phyloP scores from a whole-genome alignment of 2,113 vertebrate genomes.

The Syrmaticus mikado region DNA sequence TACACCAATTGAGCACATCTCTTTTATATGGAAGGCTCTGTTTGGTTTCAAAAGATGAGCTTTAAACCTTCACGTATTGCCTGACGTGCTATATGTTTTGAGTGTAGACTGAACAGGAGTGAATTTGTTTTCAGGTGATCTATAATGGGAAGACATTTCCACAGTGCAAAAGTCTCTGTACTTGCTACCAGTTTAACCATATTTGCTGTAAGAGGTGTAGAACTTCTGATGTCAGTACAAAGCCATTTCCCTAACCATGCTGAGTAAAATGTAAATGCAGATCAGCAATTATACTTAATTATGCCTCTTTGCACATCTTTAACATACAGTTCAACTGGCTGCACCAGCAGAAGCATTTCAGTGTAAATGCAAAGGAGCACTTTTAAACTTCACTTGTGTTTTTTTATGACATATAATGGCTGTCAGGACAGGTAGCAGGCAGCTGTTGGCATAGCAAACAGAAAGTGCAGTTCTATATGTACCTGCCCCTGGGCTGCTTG shows the following conservation, averaged over 20 bases:
- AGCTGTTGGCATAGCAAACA: not conserved
- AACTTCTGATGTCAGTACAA: not conserved
- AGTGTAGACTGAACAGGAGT: not conserved
- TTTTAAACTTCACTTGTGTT: not conserved
- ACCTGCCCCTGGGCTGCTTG: not conserved
- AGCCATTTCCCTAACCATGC: not conserved
- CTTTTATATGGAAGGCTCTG: not conserved
- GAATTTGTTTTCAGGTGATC: not conserved
- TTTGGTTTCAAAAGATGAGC: not conserved
- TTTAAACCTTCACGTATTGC: not conserved
- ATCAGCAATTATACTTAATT: not conserved
- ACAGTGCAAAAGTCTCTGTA: no score
- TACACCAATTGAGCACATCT: not conserved
- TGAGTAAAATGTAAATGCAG: not conserved
- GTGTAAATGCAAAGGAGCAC: no score
- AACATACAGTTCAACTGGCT: not conserved
- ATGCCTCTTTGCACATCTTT: not conserved
- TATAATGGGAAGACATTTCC: not conserved
- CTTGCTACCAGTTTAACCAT: not conserved
- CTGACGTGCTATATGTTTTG: no score
- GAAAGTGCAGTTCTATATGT: not conserved
- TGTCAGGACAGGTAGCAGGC: not conserved
- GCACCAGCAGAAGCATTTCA: not conserved
- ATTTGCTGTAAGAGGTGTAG: not conserved
- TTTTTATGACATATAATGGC: not conserved